phyloP scores from a whole-genome alignment of 1,140 invertebrate genomes.

The Heliconius congener region DNA sequence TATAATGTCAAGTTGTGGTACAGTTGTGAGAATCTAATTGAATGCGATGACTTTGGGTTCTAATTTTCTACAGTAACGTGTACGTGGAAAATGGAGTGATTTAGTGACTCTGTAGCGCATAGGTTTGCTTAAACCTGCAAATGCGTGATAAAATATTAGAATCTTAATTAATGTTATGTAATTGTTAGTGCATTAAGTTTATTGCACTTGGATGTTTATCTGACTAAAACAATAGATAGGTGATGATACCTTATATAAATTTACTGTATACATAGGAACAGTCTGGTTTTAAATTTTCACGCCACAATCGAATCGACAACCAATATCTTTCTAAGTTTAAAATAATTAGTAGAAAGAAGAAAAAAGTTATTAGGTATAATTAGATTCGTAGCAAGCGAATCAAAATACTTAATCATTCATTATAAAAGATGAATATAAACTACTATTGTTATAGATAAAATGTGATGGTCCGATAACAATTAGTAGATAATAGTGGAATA shows the following conservation, averaged over 20 bases:
- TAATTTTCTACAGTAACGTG: too few species aligned
- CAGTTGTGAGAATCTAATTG: too few species aligned
- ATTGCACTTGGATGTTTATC: background rate
- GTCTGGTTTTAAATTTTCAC: background rate
- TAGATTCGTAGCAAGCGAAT: background rate
- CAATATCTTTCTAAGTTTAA: too few species aligned
- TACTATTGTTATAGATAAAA: conserved; percentile 25
- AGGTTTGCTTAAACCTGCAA: background rate
- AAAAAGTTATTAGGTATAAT: too few species aligned
- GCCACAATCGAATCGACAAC: background rate
- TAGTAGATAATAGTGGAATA: conserved; percentile 1
- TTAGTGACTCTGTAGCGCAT: background rate
- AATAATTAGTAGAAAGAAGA: too few species aligned
- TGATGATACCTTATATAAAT: background rate
- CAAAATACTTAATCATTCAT: background rate
- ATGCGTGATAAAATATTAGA: background rate
- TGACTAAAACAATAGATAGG: background rate
- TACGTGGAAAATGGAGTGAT: background rate
- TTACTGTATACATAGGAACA: background rate
- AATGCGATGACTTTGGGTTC: too few species aligned
- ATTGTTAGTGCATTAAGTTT: background rate
- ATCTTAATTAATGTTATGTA: background rate
- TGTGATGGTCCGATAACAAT: conserved; percentile 16
- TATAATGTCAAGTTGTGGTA: background rate
- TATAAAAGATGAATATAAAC: background rate